Base-by-base conservation (phyloP, 2,113 vertebrate species). In the Puntigrus tetrazona region DNA sequence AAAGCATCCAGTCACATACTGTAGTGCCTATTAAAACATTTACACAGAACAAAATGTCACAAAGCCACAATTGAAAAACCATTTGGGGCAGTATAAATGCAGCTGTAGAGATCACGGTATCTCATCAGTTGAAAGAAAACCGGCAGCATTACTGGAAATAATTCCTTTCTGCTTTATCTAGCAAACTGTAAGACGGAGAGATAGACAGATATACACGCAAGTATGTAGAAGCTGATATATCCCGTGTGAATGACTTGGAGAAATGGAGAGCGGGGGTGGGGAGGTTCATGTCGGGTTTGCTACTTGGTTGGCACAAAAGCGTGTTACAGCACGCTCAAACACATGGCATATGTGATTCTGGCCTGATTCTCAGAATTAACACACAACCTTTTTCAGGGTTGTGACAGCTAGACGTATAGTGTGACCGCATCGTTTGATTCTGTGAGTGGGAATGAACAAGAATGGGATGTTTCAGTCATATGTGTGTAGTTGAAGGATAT, bases 301-400 rank as follows among this genome's bases (percentile, higher is more conserved):
- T 78, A 25, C n/a, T 20, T 18, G 34, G n/a, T 43, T 78, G 77
- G 36, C 77, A 78, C 36, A 61, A 43, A 59, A 78, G 36, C 77
- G 41, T 43, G 36, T 57, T 16, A 59, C 3, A 1, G 14, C 77
- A 61, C 1, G 34, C 13, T 20, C 34, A 78, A 13, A 57, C 75
- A 77, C 47, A 43, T 8, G 18, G n/a, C 55, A 63, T 63, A 79
- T 79, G 55, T 6, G 13, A n/a, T 8, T 38, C 36, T 59, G 55
- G 36, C n/a, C 55, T 41, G 36, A 61, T 61, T 61, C 36, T 59
- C 22, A 16, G 34, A 36, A 61, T 43, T 61, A 78, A 78, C 76
- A 59, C 75, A 41, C 65, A 70, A 57, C 34, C 38, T 59, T 61
- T 78, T 59, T n/a, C 52, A 59, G 52, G 76, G 76, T 78, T 78